Conservation (phyloP, 2,797 vertebrate genomes). For the Lacerta bilineata region DNA sequence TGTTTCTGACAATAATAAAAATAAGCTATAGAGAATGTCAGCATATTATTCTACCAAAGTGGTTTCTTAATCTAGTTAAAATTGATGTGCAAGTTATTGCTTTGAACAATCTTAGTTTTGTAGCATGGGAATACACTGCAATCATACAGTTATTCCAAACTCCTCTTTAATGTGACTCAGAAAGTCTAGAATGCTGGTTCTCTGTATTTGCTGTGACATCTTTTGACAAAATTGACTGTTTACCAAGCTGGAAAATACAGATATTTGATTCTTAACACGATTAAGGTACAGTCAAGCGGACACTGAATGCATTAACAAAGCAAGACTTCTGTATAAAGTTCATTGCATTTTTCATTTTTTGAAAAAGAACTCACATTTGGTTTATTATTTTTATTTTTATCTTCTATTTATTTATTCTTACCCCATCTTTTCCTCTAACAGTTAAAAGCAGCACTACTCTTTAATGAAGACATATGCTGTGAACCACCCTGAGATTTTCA, state of each 20-base stretch:
- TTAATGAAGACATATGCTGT: too few species aligned
- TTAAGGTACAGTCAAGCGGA: conserved; percentile 1
- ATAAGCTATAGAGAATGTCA: background rate
- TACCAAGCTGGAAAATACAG: conserved; percentile 44
- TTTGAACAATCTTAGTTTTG: conserved; percentile 17
- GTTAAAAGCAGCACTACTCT: too few species aligned
- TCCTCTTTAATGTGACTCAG: conserved; percentile 18
- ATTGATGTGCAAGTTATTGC: background rate
- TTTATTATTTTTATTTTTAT: too few species aligned
- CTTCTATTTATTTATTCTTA: too few species aligned
- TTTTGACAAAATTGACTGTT: conserved; percentile 52
- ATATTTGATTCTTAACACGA: conserved; percentile 41
- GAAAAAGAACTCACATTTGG: too few species aligned
- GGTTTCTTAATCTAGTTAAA: background rate
- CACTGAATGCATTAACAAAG: conserved; percentile 36
- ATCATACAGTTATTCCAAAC: conserved; percentile 38
- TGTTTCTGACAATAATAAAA: background rate
- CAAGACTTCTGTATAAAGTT: conserved; percentile 35
- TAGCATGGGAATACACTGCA: background rate
- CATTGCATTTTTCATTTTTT: conserved; percentile 43
- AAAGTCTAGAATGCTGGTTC: background rate
- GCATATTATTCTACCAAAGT: background rate
- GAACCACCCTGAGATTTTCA: too few species aligned
- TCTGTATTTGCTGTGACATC: background rate
- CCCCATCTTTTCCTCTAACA: too few species aligned